Conservation (phyloP, 2,797 vertebrate genomes). For the Periparus ater region DNA sequence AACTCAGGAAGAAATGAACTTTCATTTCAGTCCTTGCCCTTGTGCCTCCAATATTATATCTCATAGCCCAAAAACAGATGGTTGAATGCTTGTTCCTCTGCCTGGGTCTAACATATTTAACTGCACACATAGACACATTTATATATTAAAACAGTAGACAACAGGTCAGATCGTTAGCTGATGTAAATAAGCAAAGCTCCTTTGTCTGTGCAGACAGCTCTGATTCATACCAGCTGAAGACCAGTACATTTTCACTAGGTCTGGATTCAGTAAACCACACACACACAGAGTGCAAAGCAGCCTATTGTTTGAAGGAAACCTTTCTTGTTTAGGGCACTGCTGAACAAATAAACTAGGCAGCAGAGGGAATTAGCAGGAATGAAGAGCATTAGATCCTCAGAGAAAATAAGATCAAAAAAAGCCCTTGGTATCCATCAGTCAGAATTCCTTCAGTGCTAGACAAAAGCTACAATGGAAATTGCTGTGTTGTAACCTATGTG, state of each 20-base stretch:
- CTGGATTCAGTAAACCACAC: conserved; percentile 64
- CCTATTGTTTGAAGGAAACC: conserved; percentile 51
- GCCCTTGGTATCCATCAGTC: conserved; percentile 31
- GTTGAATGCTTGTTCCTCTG: background rate
- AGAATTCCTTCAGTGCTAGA: conserved; percentile 22
- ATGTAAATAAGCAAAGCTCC: background rate
- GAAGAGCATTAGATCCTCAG: conserved; percentile 53
- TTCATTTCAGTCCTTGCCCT: background rate
- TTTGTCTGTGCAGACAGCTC: background rate
- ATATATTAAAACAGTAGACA: background rate
- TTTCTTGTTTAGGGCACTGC: conserved; percentile 56
- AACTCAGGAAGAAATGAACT: background rate
- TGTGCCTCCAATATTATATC: background rate
- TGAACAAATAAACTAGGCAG: conserved; percentile 62
- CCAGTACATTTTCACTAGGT: conserved; percentile 4
- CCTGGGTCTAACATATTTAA: background rate
- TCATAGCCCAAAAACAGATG: background rate
- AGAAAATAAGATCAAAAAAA: conserved; percentile 42
- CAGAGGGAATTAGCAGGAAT: conserved; percentile 56
- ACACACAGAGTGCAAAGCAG: conserved; percentile 43
- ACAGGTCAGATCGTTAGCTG: background rate
- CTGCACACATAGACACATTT: background rate
- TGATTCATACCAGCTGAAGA: conserved; percentile 58
- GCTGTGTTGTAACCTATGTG: background rate
- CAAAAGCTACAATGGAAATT: conserved; percentile 31